Conservation (phyloP, 2,797 vertebrate genomes). For the Pantherophis alleghaniensis region DNA sequence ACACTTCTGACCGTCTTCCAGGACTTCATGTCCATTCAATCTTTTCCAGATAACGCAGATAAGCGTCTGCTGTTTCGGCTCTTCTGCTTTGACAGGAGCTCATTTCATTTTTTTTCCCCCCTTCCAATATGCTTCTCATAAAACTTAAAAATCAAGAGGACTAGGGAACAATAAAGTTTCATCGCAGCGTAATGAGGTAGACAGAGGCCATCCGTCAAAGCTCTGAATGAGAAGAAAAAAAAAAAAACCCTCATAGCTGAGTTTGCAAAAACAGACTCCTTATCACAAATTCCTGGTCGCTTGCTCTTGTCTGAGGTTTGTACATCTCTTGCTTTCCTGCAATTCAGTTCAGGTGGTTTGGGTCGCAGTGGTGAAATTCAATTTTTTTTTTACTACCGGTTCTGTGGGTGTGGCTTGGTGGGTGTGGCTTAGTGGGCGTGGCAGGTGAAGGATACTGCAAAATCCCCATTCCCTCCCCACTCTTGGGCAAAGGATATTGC, state of each 20-base stretch:
- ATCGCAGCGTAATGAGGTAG: slow-evolving; percentile 62
- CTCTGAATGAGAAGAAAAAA: slow-evolving; percentile 35
- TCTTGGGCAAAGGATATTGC: too few species aligned
- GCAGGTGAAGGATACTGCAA: too few species aligned
- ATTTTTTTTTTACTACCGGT: too few species aligned
- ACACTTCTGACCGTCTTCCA: background rate
- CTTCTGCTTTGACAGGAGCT: slow-evolving; percentile 57
- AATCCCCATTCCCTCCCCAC: too few species aligned
- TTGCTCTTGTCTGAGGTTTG: background rate
- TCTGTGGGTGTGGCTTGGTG: too few species aligned
- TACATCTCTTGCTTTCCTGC: background rate
- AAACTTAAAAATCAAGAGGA: slow-evolving; percentile 69
- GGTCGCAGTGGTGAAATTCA: too few species aligned
- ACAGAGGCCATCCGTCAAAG: slow-evolving; percentile 52
- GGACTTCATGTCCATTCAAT: background rate
- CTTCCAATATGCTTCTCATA: slow-evolving; percentile 43
- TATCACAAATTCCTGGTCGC: slow-evolving; percentile 24
- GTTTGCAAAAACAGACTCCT: slow-evolving; percentile 43
- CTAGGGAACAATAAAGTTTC: slow-evolving; percentile 65
- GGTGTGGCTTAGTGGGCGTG: too few species aligned
- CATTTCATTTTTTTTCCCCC: slow-evolving; percentile 48
- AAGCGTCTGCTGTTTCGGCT: slow-evolving; percentile 31
- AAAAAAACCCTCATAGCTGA: slow-evolving; percentile 51
- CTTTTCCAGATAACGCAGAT: slow-evolving; percentile 37
- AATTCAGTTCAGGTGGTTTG: background rate